phyloP scores from a whole-genome alignment of 2,888 invertebrate genomes.

The Drosophila percnosoma region DNA sequence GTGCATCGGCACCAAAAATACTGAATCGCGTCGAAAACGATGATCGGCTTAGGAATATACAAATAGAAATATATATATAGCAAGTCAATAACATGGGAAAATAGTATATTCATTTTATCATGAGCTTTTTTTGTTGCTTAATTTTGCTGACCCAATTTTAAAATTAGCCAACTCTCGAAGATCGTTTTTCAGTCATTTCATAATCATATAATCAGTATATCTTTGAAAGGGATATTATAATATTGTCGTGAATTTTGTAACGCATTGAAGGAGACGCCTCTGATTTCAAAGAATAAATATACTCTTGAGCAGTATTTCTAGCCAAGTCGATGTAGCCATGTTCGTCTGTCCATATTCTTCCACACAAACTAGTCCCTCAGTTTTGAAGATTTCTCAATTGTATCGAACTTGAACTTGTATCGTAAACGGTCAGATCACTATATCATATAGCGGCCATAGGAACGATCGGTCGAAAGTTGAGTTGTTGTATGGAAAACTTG shows the following conservation, averaged over 20 bases:
- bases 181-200: too few species aligned
- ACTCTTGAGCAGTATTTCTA: background rate
- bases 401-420: background rate
- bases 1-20: constrained; percentile 93
- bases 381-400: background rate
- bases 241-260: background rate
- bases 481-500: too few species aligned
- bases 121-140: background rate
- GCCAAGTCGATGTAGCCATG: background rate
- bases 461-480: too few species aligned
- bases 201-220: too few species aligned
- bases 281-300: background rate
- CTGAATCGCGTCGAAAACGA: constrained; percentile 85
- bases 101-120: background rate
- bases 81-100: background rate
- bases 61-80: background rate
- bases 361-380: background rate
- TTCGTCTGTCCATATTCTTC: background rate
- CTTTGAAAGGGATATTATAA: background rate
- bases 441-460: too few species aligned
- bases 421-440: background rate
- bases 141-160: background rate
- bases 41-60: constrained; percentile 82
- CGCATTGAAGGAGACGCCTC: background rate
- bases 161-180: background rate